phyloP scores from a whole-genome alignment of 1,140 invertebrate genomes.

The Homarus americanus region DNA sequence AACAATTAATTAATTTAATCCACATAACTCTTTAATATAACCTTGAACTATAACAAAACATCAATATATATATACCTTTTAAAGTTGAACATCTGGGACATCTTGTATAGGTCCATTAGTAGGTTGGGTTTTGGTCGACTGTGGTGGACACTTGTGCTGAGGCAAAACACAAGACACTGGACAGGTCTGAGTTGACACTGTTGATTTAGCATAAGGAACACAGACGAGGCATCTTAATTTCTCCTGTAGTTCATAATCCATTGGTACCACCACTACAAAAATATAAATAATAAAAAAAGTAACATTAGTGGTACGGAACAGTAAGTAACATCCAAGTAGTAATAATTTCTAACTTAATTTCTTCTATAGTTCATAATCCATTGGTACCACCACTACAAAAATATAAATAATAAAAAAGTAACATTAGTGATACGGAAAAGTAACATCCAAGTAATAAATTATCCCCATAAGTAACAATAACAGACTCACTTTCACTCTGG shows the following conservation, averaged over 20 bases:
- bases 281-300: background rate
- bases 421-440: slow-evolving; percentile 28
- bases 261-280: slow-evolving; percentile 7
- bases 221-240: slow-evolving; percentile 26
- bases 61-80: background rate
- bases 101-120: slow-evolving; percentile 48
- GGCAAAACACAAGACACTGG: slow-evolving; percentile 34
- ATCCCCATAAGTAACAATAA: too few species aligned
- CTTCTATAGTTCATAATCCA: slow-evolving; percentile 41
- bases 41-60: background rate
- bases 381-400: slow-evolving; percentile 7
- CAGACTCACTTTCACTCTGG: slow-evolving; percentile 78
- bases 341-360: background rate
- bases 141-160: slow-evolving; percentile 48
- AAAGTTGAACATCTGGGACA: slow-evolving; percentile 45
- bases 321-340: background rate
- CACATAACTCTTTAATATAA: background rate
- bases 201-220: too few species aligned
- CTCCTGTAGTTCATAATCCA: slow-evolving; percentile 56
- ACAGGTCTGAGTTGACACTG: slow-evolving; percentile 33
- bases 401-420: background rate
- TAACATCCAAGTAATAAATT: too few species aligned
- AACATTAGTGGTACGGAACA: background rate
- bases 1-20: background rate
- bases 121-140: slow-evolving; percentile 58